These are phyloP conservation scores for Crepidodera aurea DNA, from an alignment of 2,888 invertebrate species.

Conservation along the genomic window DNA sequence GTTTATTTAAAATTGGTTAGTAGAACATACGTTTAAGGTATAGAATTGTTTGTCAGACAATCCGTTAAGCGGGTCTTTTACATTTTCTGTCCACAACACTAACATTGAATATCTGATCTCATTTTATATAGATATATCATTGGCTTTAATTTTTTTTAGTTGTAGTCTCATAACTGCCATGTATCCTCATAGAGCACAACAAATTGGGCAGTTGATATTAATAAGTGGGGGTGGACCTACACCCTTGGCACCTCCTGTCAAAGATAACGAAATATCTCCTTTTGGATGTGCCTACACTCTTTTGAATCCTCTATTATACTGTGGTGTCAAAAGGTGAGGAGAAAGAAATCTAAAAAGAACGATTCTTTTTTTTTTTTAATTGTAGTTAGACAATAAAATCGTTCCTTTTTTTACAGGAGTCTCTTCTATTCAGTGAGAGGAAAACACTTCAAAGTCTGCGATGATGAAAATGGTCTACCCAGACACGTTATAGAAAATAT, in stretches of 20 bases:
- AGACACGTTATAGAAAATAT: slow-evolving; percentile 63
- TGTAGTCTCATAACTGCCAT: slow-evolving; percentile 71
- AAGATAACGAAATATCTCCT: slow-evolving; percentile 60
- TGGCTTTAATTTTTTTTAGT: slow-evolving; percentile 56
- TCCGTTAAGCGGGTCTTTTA: no score
- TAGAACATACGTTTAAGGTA: no score
- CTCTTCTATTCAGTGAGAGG: slow-evolving; percentile 66
- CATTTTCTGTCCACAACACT: no score
- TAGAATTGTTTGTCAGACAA: no score
- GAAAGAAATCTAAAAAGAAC: no score
- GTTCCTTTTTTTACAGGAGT: slow-evolving; percentile 62
- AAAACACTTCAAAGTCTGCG: slow-evolving; percentile 65
- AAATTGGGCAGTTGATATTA: slow-evolving; percentile 69
- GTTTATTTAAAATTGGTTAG: no score
- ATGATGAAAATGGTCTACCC: slow-evolving; percentile 60
- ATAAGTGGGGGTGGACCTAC: slow-evolving; percentile 75
- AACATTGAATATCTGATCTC: no score
- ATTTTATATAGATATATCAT: no score
- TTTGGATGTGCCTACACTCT: slow-evolving; percentile 64
- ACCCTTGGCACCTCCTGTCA: slow-evolving; percentile 69
- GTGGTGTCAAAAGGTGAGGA: slow-evolving; percentile 67
- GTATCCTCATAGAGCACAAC: slow-evolving; percentile 65
- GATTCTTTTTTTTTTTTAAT: no score
- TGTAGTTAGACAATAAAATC: no score
- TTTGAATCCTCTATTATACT: slow-evolving; percentile 67